Percentiles rank a stretch among this genome's conserved stretches.
These are phyloP conservation scores for Drosophila maculinotata DNA, from an alignment of 2,888 invertebrate genomes.

Conservation along the genomic window DNA sequence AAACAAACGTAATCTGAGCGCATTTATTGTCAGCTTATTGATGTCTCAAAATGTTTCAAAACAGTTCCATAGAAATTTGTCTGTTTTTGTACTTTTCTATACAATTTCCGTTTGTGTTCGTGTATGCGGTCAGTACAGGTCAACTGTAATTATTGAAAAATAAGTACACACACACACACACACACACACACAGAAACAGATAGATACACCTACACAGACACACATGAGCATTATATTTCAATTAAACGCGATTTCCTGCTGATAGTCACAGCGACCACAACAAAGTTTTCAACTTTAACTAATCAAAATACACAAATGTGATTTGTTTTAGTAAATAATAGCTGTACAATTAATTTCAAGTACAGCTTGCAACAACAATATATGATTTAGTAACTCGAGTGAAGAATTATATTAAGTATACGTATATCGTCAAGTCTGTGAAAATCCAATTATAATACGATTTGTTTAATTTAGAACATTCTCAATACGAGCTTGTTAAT, in stretches of 20 bases:
- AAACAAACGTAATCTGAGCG: conserved; percentile 1
- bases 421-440: no score
- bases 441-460: no score
- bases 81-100: conserved; percentile 6
- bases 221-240: conserved; percentile 2
- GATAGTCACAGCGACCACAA: not conserved
- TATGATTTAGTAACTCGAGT: not conserved
- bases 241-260: conserved; percentile 7
- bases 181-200: no score
- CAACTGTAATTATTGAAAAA: conserved; percentile 46
- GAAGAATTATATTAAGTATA: no score
- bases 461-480: no score
- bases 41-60: not conserved
- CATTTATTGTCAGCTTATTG: conserved; percentile 12
- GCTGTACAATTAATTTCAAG: not conserved
- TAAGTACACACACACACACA: conserved; percentile 2
- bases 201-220: no score
- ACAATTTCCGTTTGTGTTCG: conserved; percentile 10
- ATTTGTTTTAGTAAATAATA: not conserved
- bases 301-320: not conserved
- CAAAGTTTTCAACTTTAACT: conserved; percentile 5
- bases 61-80: conserved; percentile 6
- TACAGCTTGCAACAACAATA: no score
- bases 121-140: conserved; percentile 30
- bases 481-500: no score